These are phyloP conservation scores for Oscheius sp. DNA, from an alignment of 2,888 invertebrate species.

Conservation along the genomic window DNA sequence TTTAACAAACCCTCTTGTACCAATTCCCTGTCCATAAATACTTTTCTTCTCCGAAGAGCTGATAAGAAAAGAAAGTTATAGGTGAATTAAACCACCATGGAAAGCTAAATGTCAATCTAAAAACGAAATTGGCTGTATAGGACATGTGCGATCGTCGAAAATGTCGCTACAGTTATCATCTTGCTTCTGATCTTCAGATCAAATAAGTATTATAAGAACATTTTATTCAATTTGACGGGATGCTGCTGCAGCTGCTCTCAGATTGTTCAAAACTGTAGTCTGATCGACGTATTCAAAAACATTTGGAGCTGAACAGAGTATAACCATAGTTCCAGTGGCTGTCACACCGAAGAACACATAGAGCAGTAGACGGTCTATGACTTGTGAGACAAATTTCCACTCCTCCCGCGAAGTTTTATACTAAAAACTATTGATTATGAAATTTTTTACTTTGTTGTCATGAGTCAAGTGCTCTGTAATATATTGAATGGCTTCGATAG, in stretches of 20 bases:
- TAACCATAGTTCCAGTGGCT: constrained; percentile 58
- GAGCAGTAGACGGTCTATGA: constrained; percentile 73
- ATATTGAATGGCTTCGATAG: constrained; percentile 68
- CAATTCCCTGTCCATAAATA: constrained; percentile 11
- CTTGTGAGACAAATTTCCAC: constrained; percentile 74
- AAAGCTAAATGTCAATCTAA: no score
- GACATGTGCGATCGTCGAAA: no score
- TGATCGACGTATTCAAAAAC: constrained; percentile 72
- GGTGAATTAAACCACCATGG: no score
- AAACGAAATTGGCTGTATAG: no score
- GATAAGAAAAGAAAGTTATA: no score
- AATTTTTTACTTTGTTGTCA: constrained; percentile 47
- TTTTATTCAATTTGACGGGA: background rate
- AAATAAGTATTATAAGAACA: no score
- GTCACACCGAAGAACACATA: constrained; percentile 72
- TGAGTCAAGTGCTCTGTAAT: constrained; percentile 67
- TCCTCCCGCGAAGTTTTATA: constrained; percentile 68
- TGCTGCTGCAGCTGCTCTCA: constrained; percentile 43
- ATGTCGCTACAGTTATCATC: no score
- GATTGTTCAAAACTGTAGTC: constrained; percentile 50
- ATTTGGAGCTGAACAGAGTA: constrained; percentile 73
- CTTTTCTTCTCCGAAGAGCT: no score
- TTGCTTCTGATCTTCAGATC: no score
- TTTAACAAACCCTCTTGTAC: constrained; percentile 1
- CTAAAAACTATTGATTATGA: background rate